A percentile compares a stretch with the other conserved stretches of the same genome.
These are phyloP conservation scores for Stegostoma tigrinum DNA, from an alignment of 2,113 vertebrate species.

Conservation along the genomic window DNA sequence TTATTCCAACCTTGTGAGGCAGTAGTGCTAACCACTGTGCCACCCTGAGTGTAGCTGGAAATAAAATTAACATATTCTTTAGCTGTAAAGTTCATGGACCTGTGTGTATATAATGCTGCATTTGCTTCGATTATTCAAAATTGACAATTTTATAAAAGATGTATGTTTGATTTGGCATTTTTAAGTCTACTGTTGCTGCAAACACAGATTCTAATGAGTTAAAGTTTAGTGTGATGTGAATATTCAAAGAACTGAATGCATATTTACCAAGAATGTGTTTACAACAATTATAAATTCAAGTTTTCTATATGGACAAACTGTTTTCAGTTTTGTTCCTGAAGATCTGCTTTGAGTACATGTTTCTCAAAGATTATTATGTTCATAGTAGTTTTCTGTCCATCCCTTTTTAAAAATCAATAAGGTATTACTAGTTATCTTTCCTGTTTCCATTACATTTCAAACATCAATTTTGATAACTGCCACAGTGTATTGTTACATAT, in stretches of 20 bases:
- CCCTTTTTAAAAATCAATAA: not conserved
- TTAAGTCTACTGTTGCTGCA: not conserved
- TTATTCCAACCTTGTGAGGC: no score
- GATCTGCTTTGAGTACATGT: not conserved
- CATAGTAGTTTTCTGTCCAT: not conserved
- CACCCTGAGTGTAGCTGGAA: not conserved
- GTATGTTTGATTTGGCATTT: not conserved
- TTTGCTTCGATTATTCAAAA: not conserved
- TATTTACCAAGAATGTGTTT: not conserved
- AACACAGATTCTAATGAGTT: not conserved
- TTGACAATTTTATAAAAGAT: not conserved
- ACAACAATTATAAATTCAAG: not conserved
- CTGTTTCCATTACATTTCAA: conserved; percentile 16
- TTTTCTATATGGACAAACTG: not conserved
- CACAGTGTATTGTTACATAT: not conserved
- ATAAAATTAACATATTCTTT: not conserved
- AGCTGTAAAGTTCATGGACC: not conserved
- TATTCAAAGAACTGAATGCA: not conserved
- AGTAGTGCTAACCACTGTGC: no score
- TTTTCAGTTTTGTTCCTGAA: not conserved
- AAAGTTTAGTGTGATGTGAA: not conserved
- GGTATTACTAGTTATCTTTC: not conserved
- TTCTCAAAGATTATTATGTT: not conserved
- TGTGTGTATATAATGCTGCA: not conserved
- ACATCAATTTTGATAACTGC: conserved; percentile 11